These are phyloP conservation scores for Euglossa dilemma DNA, from an alignment of 1,140 invertebrate genomes.

Conservation along the genomic window DNA sequence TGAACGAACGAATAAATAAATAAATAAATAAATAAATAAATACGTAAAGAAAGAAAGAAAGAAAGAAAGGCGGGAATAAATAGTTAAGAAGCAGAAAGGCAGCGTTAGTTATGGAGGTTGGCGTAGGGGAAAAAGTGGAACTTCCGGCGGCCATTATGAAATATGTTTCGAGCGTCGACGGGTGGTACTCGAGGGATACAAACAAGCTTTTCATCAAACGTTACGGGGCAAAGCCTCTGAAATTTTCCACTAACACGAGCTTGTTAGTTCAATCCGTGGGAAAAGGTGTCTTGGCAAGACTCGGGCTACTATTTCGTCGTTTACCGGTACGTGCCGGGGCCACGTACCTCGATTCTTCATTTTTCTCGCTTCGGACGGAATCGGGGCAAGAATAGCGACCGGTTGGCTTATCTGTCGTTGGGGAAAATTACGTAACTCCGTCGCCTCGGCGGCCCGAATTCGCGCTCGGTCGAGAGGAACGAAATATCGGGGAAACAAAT, in stretches of 20 bases:
- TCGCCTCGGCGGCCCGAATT: no score
- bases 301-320: conserved; percentile 26
- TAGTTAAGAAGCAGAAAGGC: neutral
- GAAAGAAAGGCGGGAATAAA: no score
- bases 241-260: conserved; percentile 36
- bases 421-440: no score
- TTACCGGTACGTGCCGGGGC: neutral
- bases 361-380: neutral
- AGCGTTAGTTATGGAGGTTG: neutral
- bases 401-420: neutral
- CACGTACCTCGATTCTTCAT: neutral
- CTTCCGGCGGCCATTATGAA: conserved; percentile 23
- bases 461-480: neutral
- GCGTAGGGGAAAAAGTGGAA: neutral
- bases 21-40: neutral
- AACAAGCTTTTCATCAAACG: conserved; percentile 50
- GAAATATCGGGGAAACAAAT: no score
- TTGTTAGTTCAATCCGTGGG: conserved; percentile 34
- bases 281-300: conserved; percentile 33
- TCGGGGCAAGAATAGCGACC: neutral
- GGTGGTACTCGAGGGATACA: conserved; percentile 10
- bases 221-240: conserved; percentile 16
- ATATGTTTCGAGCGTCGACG: conserved; percentile 24
- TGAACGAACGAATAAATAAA: neutral
- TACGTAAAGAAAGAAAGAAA: no score